Evolutionary conservation across 2,113 vertebrate genomes (phyloP).

Genomic region (Myrmecophaga tridactyla): DNA sequence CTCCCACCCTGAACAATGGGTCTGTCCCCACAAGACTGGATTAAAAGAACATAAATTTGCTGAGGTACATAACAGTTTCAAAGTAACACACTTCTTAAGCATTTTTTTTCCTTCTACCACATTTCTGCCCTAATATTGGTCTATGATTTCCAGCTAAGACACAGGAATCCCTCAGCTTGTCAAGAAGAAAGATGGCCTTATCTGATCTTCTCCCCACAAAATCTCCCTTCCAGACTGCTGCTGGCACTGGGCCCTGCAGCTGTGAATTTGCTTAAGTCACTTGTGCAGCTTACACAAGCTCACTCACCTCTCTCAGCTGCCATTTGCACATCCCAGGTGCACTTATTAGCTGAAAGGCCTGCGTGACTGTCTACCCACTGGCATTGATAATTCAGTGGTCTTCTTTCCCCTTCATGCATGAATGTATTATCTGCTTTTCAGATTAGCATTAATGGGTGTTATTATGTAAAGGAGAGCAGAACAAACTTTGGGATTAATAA

Average conservation of each 20-base stretch:
- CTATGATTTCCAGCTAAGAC: neutral
- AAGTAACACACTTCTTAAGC: too few species aligned
- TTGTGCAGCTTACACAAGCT: neutral
- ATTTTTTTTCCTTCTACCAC: neutral
- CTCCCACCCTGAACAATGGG: too few species aligned
- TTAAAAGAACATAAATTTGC: too few species aligned
- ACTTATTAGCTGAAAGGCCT: slow-evolving; percentile 49
- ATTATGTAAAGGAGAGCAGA: slow-evolving; percentile 61
- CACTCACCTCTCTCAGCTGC: neutral
- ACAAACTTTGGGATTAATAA: slow-evolving; percentile 54
- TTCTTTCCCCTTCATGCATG: slow-evolving; percentile 13
- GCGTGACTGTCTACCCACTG: neutral
- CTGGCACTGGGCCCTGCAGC: neutral
- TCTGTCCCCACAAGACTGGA: too few species aligned
- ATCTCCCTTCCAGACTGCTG: neutral
- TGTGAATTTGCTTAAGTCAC: neutral
- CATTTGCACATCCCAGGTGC: fast-evolving
- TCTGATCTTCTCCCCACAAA: neutral
- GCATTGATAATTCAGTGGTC: slow-evolving; percentile 27
- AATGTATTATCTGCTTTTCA: slow-evolving; percentile 55
- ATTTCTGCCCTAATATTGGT: neutral
- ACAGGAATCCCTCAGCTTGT: neutral
- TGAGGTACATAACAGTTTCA: too few species aligned
- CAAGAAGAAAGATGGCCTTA: neutral
- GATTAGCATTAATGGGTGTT: slow-evolving; percentile 59